A percentile compares a stretch with the other conserved stretches of the same genome.
phyloP scores from a whole-genome alignment of 2,797 vertebrate species.

The Xyrichtys novacula region DNA sequence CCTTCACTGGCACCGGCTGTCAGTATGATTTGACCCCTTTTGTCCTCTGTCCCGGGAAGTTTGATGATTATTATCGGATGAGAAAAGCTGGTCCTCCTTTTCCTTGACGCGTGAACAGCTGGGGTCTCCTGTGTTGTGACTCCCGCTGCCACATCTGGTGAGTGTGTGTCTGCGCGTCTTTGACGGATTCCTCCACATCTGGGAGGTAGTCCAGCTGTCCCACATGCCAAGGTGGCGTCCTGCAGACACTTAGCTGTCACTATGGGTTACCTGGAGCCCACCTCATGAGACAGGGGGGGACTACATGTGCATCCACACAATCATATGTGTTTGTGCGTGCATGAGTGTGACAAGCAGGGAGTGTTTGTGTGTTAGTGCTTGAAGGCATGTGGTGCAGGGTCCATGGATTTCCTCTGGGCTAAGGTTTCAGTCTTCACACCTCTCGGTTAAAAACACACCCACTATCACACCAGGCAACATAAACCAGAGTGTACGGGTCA shows the following conservation, averaged over 20 bases:
- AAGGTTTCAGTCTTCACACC: constrained; percentile 75
- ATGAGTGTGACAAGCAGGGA: too few relatives aligned
- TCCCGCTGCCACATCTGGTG: constrained; percentile 69
- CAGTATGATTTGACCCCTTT: constrained; percentile 67
- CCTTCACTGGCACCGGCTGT: constrained; percentile 45
- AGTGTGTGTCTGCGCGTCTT: constrained; percentile 21
- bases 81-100: constrained; percentile 45
- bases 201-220: constrained; percentile 66
- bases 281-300: constrained; percentile 54
- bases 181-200: constrained; percentile 69
- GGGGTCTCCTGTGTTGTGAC: constrained; percentile 71
- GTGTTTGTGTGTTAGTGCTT: constrained; percentile 15
- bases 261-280: constrained; percentile 76
- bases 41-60: constrained; percentile 43
- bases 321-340: constrained; percentile 15
- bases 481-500: constrained; percentile 58
- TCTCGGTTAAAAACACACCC: constrained; percentile 69
- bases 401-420: constrained; percentile 69
- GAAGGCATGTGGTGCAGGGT: constrained; percentile 53
- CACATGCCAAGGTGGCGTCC: constrained; percentile 61
- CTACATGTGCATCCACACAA: constrained; percentile 45
- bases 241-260: constrained; percentile 76
- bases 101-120: constrained; percentile 69
- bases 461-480: constrained; percentile 64
- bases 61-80: constrained; percentile 50